Base-by-base conservation (phyloP, 2,113 vertebrate species). In the Poecile atricapillus region DNA sequence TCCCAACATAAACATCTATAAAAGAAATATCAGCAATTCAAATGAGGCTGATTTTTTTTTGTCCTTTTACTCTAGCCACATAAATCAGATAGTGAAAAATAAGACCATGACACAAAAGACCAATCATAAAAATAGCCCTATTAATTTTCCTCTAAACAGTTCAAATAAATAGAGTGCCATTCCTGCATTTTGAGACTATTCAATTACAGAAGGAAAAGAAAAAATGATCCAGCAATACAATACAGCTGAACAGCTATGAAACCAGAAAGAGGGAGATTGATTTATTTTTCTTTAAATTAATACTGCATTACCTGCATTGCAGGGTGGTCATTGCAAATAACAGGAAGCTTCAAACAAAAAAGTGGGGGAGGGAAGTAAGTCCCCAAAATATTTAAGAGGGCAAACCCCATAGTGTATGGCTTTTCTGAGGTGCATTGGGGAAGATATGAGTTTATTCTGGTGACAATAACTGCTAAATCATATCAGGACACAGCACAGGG, bases 81-180 rank as follows among this genome's bases (percentile, higher is more conserved):
- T 90, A 94, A 95, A 95, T 93, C 89, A 87, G 59, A 95, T 12
- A 58, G 60, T 15, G 49, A 90, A 94, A 96, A 92, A 89, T 87
- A 91, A 83, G 75, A 75, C 60, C 3, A 1, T 52, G 83, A 76
- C 83, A 93, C 43, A 78, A 63, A 97, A 59, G 50, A 79, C 55
- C 80, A 62, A 85, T 84, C 76, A 84, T 84, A 92, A 93, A 93
- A 95, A 71, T 24, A 91, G 63, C 39, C 55, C 50, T 85, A 96
- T 94, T 95, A 96, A 95, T 92, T 97, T 94, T 71, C 62, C 74
- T 78, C 82, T 89, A 83, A 96, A 79, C 69, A 75, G 74, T 78
- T 94, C 85, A 88, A 95, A 92, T 91, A 96, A 95, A 96, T 58
- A 86, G 68, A 83, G 39, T 69, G 75, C 44, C 14, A 10, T 50